Conservation (phyloP, 2,113 vertebrate species). For the Bujurquina vittata region DNA sequence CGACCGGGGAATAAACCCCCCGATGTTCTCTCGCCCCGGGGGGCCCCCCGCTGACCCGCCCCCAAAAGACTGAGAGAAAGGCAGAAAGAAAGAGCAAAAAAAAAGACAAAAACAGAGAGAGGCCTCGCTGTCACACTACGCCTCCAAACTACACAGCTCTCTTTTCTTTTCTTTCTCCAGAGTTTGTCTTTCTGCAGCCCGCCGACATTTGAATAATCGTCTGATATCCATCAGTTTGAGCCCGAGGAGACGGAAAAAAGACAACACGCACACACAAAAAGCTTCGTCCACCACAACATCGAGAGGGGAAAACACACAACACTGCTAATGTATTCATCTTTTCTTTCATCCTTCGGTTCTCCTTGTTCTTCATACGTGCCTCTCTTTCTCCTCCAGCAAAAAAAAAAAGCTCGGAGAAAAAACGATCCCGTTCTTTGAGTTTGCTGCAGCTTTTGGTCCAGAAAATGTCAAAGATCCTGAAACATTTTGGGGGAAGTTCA, state of each 20-base stretch:
- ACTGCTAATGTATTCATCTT: constrained; percentile 26
- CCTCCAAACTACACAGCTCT: constrained; percentile 48
- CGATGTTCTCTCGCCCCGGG: constrained; percentile 5
- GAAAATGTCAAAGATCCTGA: not conserved
- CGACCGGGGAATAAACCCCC: constrained; percentile 31
- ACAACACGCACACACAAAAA: constrained; percentile 26
- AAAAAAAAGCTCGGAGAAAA: not conserved
- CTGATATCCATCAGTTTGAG: constrained; percentile 64
- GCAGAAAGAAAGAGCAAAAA: constrained; percentile 52
- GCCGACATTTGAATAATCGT: constrained; percentile 58
- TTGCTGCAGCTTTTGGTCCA: not conserved
- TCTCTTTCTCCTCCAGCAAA: not conserved
- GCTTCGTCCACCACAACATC: constrained; percentile 5
- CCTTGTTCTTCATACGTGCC: not conserved
- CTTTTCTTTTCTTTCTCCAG: constrained; percentile 37
- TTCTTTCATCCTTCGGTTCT: not conserved
- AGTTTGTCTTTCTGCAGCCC: constrained; percentile 54
- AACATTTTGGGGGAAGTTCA: not conserved
- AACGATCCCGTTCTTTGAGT: not conserved
- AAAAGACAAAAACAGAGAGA: constrained; percentile 59
- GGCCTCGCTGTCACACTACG: constrained; percentile 60
- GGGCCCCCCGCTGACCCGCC: constrained; percentile 45
- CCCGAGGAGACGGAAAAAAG: constrained; percentile 34
- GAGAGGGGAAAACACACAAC: constrained; percentile 28
- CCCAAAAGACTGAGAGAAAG: constrained; percentile 54